Base-by-base conservation (phyloP, 2,888 invertebrate genomes). In the Eurytoma adleriae region DNA sequence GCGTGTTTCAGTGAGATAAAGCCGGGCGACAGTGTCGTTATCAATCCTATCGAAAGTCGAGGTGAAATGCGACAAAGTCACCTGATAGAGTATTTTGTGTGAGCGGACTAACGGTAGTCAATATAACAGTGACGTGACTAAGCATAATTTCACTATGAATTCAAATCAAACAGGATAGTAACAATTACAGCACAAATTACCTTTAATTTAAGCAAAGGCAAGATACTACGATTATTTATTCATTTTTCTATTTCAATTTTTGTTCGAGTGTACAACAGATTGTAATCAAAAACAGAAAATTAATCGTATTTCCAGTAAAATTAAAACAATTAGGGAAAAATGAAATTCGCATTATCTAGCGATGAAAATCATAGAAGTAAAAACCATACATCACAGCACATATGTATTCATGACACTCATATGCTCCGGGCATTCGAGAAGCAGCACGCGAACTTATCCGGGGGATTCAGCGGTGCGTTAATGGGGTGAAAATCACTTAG, bases 401-500 rank as follows among this genome's bases (percentile, higher is more conserved):
- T 24, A 14, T 13, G 61, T 61, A 14, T 24, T 12, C 13, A 24
- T 24, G 27, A 61, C 20, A 27, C 14, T 14, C 20, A 12, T 24
- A 13, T 24, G 14, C 61, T 13, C 20, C 4, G 61, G 10, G n/a
- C 20, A 59, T 18, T 20, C 57, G 78, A 48, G 52, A 27, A 40
- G 13, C 62, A 52, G 20, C 12, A 13, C 62, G 16, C 12, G 69
- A 79, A 78, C 72, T 76, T 71, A 82, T 83, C 57, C 67, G 75
- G 75, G 68, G 57, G 54, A 72, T 68, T 72, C 71, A 75, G 80
- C 75, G 81, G 80, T 54, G 77, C 84, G 84, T 83, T 86, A 86
- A 86, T 86, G 84, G 87, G 85, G 84, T 84, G 86, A 87, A 85
- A 88, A 87, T 87, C 87, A 86, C 86, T 87, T 87, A 86, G 86